These are phyloP conservation scores for Amblyopsis hoosieri DNA, from an alignment of 2,797 vertebrate species.

Conservation along the genomic window DNA sequence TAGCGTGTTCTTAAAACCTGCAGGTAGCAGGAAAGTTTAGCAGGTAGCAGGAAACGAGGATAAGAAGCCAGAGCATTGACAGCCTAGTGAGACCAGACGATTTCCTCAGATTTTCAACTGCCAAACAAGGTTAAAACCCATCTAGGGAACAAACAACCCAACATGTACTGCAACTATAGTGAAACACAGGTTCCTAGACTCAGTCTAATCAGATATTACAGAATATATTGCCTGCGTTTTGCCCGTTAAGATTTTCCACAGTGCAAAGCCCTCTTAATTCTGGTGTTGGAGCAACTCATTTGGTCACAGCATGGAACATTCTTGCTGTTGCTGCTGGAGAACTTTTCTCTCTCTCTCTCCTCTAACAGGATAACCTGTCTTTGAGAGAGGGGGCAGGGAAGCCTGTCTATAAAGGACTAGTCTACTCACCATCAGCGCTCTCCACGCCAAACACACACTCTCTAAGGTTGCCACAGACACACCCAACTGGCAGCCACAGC, in stretches of 20 bases:
- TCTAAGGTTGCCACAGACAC: conserved; percentile 41
- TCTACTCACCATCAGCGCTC: conserved; percentile 68
- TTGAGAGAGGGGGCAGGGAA: conserved; percentile 43
- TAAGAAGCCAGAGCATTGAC: conserved; percentile 28
- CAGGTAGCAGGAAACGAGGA: conserved; percentile 51
- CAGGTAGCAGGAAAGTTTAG: conserved; percentile 26
- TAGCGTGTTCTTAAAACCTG: conserved; percentile 60
- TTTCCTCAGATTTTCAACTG: too few relatives aligned
- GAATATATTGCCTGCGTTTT: conserved; percentile 21
- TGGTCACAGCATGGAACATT: conserved; percentile 75
- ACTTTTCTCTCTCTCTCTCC: conserved; percentile 64
- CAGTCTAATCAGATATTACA: too few relatives aligned
- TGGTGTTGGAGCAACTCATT: conserved; percentile 61
- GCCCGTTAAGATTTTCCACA: conserved; percentile 54
- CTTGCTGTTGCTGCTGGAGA: conserved; percentile 82
- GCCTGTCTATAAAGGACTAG: conserved; percentile 57
- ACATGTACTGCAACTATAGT: too few relatives aligned
- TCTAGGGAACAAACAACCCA: too few relatives aligned
- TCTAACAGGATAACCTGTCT: conserved; percentile 75
- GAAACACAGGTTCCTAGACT: too few relatives aligned
- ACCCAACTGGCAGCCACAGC: conserved; percentile 36
- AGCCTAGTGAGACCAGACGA: conserved; percentile 10
- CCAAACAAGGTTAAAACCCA: too few relatives aligned
- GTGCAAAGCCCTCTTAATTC: conserved; percentile 71
- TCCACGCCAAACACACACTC: conserved; percentile 53